phyloP scores from a whole-genome alignment of 1,140 invertebrate genomes.

The Gonioctena quinquepunctata region DNA sequence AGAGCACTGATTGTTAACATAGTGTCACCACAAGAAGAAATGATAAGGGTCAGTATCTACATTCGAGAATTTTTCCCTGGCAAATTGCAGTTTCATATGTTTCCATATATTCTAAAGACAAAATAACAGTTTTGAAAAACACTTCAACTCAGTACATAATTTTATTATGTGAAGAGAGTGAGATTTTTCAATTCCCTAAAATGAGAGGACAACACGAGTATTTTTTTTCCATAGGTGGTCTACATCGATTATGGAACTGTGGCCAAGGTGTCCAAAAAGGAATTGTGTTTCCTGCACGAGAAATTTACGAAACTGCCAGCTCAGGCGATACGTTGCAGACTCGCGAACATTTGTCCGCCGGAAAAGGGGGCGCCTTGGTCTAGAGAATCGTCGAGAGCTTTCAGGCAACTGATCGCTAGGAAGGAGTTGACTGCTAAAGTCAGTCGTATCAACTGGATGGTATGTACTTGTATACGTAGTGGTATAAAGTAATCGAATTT shows the following conservation, averaged over 20 bases:
- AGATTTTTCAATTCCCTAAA: too few relatives aligned
- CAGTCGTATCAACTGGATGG: constrained; percentile 31
- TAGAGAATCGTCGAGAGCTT: constrained; percentile 9
- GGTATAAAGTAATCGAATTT: too few relatives aligned
- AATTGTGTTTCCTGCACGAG: constrained; percentile 36
- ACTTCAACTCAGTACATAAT: too few relatives aligned
- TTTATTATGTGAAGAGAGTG: too few relatives aligned
- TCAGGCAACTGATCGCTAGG: constrained; percentile 28
- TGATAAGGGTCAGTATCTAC: constrained; percentile 32
- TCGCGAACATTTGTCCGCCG: constrained; percentile 34
- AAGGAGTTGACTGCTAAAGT: constrained; percentile 35
- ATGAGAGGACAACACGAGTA: too few relatives aligned
- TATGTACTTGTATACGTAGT: too few relatives aligned
- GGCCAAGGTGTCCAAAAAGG: constrained; percentile 19
- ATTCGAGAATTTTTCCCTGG: too few relatives aligned
- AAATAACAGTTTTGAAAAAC: too few relatives aligned
- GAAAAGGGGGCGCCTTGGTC: constrained; percentile 34
- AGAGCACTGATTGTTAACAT: constrained; percentile 34
- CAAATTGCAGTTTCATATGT: too few relatives aligned
- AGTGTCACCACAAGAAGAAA: constrained; percentile 19
- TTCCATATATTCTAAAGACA: too few relatives aligned
- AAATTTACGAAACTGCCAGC: constrained; percentile 35
- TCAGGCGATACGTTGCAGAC: constrained; percentile 40
- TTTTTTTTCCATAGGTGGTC: constrained; percentile 34
- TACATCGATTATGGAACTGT: constrained; percentile 47